Percentiles rank a stretch among this genome's conserved stretches.
These are phyloP conservation scores for Drosophila kurseongensis DNA, from an alignment of 1,140 invertebrate species.

Conservation along the genomic window DNA sequence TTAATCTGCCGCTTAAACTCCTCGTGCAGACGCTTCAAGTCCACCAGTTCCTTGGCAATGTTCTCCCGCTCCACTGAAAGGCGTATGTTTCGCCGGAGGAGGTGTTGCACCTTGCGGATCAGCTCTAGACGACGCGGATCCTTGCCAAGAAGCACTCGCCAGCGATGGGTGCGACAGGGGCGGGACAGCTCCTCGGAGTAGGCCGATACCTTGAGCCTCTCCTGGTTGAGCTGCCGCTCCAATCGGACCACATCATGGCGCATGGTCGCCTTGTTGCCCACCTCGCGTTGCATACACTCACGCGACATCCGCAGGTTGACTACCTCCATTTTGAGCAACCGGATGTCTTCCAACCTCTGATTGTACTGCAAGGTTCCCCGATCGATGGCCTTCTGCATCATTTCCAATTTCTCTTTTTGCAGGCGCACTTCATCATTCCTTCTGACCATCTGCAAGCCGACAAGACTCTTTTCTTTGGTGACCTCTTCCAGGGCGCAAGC, in stretches of 20 bases:
- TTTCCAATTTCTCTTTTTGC: conserved; percentile 89
- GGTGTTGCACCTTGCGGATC: conserved; percentile 88
- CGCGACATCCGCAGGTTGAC: conserved; percentile 88
- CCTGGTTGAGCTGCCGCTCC: conserved; percentile 89
- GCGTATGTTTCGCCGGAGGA: conserved; percentile 85
- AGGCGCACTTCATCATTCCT: conserved; percentile 90
- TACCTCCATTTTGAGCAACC: conserved; percentile 91
- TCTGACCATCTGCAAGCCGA: conserved; percentile 90
- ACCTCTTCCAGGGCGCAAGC: conserved; percentile 88
- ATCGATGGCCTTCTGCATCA: conserved; percentile 88
- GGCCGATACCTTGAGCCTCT: conserved; percentile 89
- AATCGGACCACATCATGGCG: conserved; percentile 90
- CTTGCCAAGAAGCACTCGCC: conserved; percentile 89
- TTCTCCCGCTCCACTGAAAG: conserved; percentile 30
- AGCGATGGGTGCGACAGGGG: conserved; percentile 92
- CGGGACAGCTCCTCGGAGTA: conserved; percentile 91
- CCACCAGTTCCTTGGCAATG: conserved; percentile 20
- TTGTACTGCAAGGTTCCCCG: conserved; percentile 88
- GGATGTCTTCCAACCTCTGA: conserved; percentile 90
- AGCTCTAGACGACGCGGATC: conserved; percentile 89
- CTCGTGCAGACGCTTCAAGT: conserved; percentile 16
- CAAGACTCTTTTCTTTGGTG: conserved; percentile 88
- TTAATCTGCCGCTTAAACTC: conserved; percentile 37
- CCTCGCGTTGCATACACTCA: conserved; percentile 86
- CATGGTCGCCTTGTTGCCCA: conserved; percentile 87